These are phyloP conservation scores for Mormyrops boulengeri DNA, from an alignment of 2,797 vertebrate species.

Conservation along the genomic window DNA sequence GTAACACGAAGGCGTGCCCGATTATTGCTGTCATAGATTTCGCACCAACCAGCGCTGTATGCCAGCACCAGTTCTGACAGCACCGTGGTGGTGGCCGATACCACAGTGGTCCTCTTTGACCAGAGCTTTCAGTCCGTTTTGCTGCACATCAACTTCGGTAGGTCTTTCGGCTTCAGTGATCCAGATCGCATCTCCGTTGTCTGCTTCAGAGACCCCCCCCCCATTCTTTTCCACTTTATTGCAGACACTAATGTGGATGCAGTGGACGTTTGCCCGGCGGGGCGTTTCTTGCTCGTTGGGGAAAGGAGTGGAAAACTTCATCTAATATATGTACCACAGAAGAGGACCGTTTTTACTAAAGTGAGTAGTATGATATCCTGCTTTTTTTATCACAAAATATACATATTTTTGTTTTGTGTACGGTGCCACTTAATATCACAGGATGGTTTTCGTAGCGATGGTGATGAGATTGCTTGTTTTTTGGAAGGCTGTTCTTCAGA, in stretches of 20 bases:
- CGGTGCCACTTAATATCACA: background rate
- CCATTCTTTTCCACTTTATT: constrained; percentile 17
- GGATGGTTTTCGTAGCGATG: background rate
- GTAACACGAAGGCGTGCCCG: background rate
- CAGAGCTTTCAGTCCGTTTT: constrained; percentile 69
- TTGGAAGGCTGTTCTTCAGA: constrained; percentile 64
- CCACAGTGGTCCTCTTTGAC: constrained; percentile 82
- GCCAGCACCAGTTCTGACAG: constrained; percentile 64
- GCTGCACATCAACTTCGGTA: constrained; percentile 82
- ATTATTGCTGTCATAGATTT: constrained; percentile 56
- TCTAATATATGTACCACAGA: constrained; percentile 80
- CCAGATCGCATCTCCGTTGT: too few species aligned
- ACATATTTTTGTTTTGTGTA: background rate
- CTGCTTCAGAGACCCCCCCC: background rate
- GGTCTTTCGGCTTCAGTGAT: constrained; percentile 17
- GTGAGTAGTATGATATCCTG: constrained; percentile 50
- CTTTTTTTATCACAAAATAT: background rate
- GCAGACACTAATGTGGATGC: constrained; percentile 82
- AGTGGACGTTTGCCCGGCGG: constrained; percentile 73
- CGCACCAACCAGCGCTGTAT: constrained; percentile 59
- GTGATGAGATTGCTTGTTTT: constrained; percentile 14
- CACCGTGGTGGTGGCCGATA: constrained; percentile 74
- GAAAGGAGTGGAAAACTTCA: constrained; percentile 89
- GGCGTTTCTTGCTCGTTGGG: constrained; percentile 81
- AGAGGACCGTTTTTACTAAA: constrained; percentile 78